These are phyloP conservation scores for Drosophila eugracilis DNA, from an alignment of 1,140 invertebrate genomes.

Conservation along the genomic window DNA sequence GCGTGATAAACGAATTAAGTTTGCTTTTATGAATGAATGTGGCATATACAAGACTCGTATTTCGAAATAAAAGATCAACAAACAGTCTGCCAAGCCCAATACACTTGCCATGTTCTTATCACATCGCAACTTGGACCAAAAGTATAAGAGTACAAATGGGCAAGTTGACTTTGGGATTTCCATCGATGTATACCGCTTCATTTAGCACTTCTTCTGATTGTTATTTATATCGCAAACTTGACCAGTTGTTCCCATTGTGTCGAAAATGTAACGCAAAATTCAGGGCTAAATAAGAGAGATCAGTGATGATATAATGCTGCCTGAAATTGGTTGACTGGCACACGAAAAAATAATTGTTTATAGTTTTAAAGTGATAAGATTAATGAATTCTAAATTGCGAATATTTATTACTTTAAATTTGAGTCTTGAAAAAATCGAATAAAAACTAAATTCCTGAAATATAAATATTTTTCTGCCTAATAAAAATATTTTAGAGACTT, in stretches of 20 bases:
- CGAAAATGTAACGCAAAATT: conserved; percentile 56
- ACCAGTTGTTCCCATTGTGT: conserved; percentile 56
- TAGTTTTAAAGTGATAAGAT: not conserved
- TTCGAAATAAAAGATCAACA: conserved; percentile 31
- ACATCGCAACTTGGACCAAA: conserved; percentile 17
- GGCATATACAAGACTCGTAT: not conserved
- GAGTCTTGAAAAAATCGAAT: no score
- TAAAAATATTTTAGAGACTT: no score
- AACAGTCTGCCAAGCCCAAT: conserved; percentile 11
- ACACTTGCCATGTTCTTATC: conserved; percentile 39
- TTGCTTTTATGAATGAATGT: conserved; percentile 32
- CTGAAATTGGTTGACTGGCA: conserved; percentile 26
- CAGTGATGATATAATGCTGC: conserved; percentile 54
- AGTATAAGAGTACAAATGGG: conserved; percentile 11
- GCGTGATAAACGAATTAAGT: conserved; percentile 24
- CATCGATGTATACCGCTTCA: conserved; percentile 28
- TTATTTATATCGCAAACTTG: conserved; percentile 42
- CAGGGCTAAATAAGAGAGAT: conserved; percentile 40
- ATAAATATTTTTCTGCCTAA: no score
- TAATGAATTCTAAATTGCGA: no score
- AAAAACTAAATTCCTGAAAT: no score
- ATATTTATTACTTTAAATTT: no score
- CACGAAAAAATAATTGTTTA: conserved; percentile 7
- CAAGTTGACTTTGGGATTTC: conserved; percentile 17
- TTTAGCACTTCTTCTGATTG: conserved; percentile 62